Percentiles rank a stretch among this genome's conserved stretches.
These are phyloP conservation scores for Eustalomyia histrio DNA, from an alignment of 2,888 invertebrate genomes.

Conservation along the genomic window DNA sequence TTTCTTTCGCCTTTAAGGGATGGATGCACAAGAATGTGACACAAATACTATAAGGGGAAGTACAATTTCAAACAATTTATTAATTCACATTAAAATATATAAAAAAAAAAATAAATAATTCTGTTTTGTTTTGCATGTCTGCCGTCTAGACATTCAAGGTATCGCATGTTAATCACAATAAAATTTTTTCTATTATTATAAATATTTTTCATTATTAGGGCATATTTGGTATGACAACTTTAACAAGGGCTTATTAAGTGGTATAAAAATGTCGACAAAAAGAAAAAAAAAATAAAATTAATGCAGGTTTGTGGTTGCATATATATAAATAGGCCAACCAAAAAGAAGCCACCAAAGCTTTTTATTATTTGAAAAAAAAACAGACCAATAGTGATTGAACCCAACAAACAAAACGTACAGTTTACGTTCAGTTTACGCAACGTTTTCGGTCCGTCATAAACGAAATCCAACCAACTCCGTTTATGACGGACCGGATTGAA, in stretches of 20 bases:
- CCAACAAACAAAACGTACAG: no score
- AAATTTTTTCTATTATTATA: slow-evolving; percentile 29
- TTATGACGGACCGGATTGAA: no score
- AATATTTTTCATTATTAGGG: slow-evolving; percentile 50
- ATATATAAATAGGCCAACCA: no score
- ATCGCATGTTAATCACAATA: slow-evolving; percentile 59
- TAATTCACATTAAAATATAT: not conserved
- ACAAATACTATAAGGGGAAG: not conserved
- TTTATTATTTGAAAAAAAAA: no score
- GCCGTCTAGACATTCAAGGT: slow-evolving; percentile 64
- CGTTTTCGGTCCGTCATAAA: no score
- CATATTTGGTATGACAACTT: slow-evolving; percentile 30
- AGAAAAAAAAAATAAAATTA: not conserved
- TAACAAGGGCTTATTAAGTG: slow-evolving; percentile 6
- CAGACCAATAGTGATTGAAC: no score
- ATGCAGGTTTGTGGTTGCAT: no score
- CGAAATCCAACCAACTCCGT: no score
- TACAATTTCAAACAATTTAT: not conserved
- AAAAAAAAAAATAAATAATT: slow-evolving; percentile 32
- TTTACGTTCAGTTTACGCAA: no score
- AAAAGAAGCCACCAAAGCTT: no score
- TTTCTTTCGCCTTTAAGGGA: not conserved
- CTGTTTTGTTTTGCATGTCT: slow-evolving; percentile 60
- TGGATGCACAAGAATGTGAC: not conserved
- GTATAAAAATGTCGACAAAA: not conserved